Evolutionary conservation across 1,140 invertebrate species (phyloP), one percentile per base, ranked within the genome.

Genomic region (Papilio glaucus): DNA sequence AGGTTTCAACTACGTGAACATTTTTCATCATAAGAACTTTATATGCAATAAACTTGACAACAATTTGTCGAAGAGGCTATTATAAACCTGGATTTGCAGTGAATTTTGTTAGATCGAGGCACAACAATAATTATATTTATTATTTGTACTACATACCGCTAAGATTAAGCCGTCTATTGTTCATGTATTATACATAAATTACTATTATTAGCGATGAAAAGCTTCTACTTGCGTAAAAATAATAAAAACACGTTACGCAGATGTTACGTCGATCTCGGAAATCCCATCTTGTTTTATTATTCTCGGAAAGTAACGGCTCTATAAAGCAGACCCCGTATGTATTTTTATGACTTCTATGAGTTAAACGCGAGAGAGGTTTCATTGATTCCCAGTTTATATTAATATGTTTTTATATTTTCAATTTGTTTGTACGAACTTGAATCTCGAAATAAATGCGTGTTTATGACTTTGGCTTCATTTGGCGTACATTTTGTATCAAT

Each of bases 21-120:
- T 73, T 80, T 75, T 80, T 73, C 79, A 76, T 85, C 77, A 77
- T 74, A 72, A 61, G 12, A 65, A 74, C 72, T 63, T 42, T 61
- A 61, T n/a, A 41, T 71, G 24, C 61, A 42, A 49, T 53, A 2
- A 29, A 73, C 15, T 49, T 33, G 63, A 72, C 10, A 67, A 75
- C 67, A 73, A 61, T 72, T 71, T 72, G 42, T 38, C 29, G 18
- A 10, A 39, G 15, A 41, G 49, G 60, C 68, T n/a, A 76, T 72
- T 57, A 6, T 33, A 33, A n/a, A n/a, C n/a, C 29, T 33, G 29
- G 29, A 33, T 33, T n/a, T n/a, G n/a, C n/a, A n/a, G n/a, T n/a
- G n/a, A n/a, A n/a, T n/a, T n/a, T n/a, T n/a, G n/a, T n/a, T n/a
- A n/a, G n/a, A n/a, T n/a, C n/a, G n/a, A n/a, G n/a, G n/a, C n/a